Base-by-base conservation (phyloP, 2,888 invertebrate species). In the Ceramica pisi region DNA sequence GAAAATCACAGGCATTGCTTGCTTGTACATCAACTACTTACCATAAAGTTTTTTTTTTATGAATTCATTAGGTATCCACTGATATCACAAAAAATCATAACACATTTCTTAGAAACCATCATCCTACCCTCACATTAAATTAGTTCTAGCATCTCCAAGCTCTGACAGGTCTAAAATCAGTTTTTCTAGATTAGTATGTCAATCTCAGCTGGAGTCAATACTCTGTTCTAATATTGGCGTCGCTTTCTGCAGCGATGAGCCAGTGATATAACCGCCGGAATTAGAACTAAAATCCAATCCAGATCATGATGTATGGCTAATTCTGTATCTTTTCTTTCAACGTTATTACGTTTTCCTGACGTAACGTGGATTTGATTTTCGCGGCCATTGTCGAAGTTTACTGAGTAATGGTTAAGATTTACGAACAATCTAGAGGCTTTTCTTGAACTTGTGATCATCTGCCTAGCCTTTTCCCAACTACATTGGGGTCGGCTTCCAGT, bases 201-300 rank as follows among this genome's bases (percentile, higher is more conserved):
- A 85, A 81, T 84, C 79, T 78, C 69, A 76, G 80, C 82, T 88
- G 86, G 81, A 90, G 88, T 89, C 84, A 87, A 87, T 87, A 83
- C 81, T 78, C 87, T 83, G 71, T 71, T 86, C 89, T 90, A 89
- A 90, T 85, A 86, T 87, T 87, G 89, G 89, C 79, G 67, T 67
- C 82, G 81, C 74, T 83, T 85, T 86, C 88, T 87, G 86, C 87
- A 88, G 81, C 84, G 78, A 79, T 83, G 63, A 61, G 59, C 76
- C 77, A 80, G 78, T 92, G 91, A 90, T 88, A 89, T 86, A 90
- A 93, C 87, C 92, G 90, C 90, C 92, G 53, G 82, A 91, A 87
- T 91, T 92, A 92, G 91, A 84, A 88, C 79, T 78, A 71, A 86
- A 88, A 86, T 78, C 60, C 77, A 86, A 87, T 89, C 76, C 84